A percentile compares a stretch with the other conserved stretches of the same genome.
Evolutionary conservation across 2,113 vertebrate species (phyloP).

Genomic region (Delphinapterus leucas): DNA sequence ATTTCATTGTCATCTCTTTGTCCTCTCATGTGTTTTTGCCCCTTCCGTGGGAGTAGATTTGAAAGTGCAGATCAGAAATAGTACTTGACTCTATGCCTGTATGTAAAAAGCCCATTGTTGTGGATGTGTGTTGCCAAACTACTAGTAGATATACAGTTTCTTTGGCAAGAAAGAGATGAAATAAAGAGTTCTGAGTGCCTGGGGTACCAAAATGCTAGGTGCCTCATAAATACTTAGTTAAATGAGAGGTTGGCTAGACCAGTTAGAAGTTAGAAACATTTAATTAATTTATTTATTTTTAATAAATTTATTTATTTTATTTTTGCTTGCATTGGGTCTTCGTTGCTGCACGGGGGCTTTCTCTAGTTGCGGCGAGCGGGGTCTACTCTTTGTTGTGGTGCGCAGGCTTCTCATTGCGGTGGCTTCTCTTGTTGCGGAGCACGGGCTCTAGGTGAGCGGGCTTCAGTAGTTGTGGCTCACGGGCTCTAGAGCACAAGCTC

Average conservation of each 20-base stretch:
- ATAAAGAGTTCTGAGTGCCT: neutral
- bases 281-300: neutral
- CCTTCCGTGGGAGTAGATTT: neutral
- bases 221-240: neutral
- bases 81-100: neutral
- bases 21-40: neutral
- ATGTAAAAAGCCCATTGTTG: neutral
- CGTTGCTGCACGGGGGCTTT: too few relatives aligned
- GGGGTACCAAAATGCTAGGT: neutral
- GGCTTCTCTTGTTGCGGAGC: too few relatives aligned
- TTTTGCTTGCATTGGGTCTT: neutral
- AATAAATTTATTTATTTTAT: neutral
- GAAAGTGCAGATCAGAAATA: neutral
- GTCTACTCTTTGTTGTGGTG: too few relatives aligned
- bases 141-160: neutral
- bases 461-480: too few relatives aligned
- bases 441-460: too few relatives aligned
- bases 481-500: too few relatives aligned
- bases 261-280: neutral
- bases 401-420: too few relatives aligned
- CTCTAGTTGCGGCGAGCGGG: too few relatives aligned
- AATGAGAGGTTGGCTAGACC: neutral
- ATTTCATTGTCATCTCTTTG: neutral
- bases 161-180: neutral
- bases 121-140: neutral